Percentiles rank a stretch among this genome's conserved stretches.
phyloP scores from a whole-genome alignment of 2,797 vertebrate genomes.

The Dendrocincla fuliginosa region DNA sequence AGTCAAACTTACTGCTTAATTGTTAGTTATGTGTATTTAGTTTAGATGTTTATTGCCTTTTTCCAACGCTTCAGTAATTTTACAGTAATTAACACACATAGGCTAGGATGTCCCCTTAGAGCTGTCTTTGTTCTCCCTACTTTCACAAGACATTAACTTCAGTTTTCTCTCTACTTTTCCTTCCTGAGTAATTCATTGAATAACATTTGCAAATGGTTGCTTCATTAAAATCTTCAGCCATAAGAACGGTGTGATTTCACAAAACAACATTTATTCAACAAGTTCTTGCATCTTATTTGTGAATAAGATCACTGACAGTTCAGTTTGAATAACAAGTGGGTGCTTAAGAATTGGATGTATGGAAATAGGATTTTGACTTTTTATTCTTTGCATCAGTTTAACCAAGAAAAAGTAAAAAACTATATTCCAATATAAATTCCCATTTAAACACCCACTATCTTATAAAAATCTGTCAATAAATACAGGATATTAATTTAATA shows the following conservation, averaged over 20 bases:
- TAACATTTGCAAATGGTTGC: not conserved
- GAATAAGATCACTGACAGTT: not conserved
- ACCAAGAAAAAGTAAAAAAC: not conserved
- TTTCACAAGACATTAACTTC: conserved; percentile 50
- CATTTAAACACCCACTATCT: not conserved
- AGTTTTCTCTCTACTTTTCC: conserved; percentile 32
- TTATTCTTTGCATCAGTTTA: not conserved
- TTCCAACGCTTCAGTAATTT: conserved; percentile 44
- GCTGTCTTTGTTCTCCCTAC: conserved; percentile 18
- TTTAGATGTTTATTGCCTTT: conserved; percentile 31
- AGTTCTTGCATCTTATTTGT: not conserved
- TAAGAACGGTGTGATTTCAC: not conserved
- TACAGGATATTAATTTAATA: not conserved
- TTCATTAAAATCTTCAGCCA: conserved; percentile 4
- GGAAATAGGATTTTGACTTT: not conserved
- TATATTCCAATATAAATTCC: not conserved
- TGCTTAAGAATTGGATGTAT: not conserved
- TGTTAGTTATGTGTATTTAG: conserved; percentile 39
- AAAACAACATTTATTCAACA: not conserved
- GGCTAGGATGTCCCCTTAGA: conserved; percentile 17
- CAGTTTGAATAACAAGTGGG: not conserved
- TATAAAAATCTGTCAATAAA: not conserved
- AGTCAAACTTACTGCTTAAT: conserved; percentile 26
- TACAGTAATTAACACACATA: conserved; percentile 15
- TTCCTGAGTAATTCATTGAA: not conserved